phyloP scores from a whole-genome alignment of 2,888 invertebrate genomes.

The Caenorhabditis panamensis region DNA sequence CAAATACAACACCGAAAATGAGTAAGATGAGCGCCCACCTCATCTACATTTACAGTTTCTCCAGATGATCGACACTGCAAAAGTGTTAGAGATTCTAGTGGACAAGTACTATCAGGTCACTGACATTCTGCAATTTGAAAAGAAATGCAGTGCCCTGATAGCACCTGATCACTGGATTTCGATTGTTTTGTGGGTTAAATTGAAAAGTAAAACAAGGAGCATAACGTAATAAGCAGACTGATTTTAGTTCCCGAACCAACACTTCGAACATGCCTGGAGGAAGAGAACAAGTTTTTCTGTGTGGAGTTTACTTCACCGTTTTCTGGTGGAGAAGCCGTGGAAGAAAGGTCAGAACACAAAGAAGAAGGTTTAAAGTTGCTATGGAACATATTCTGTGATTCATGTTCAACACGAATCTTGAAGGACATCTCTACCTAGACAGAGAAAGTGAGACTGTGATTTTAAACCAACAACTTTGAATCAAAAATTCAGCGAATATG shows the following conservation, averaged over 20 bases:
- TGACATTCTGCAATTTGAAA: not conserved
- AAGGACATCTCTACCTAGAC: slow-evolving; percentile 16
- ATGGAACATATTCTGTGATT: slow-evolving; percentile 12
- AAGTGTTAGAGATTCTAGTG: not conserved
- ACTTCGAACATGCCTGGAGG: not conserved
- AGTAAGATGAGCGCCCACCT: slow-evolving; percentile 49
- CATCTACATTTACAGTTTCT: slow-evolving; percentile 52
- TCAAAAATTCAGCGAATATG: slow-evolving; percentile 43
- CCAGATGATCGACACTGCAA: slow-evolving; percentile 24
- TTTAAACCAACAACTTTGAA: slow-evolving; percentile 2
- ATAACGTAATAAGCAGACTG: not conserved
- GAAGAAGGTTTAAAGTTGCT: not conserved
- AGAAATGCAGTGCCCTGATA: slow-evolving; percentile 10
- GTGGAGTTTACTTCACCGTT: not conserved
- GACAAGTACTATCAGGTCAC: not conserved
- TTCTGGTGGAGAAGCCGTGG: not conserved
- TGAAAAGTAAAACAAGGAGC: not conserved
- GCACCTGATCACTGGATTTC: slow-evolving; percentile 8
- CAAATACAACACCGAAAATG: slow-evolving; percentile 8
- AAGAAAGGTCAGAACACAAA: slow-evolving; percentile 33
- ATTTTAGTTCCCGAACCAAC: not conserved
- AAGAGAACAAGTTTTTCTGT: not conserved
- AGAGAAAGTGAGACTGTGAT: not conserved
- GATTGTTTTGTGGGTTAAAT: not conserved
- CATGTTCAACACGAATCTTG: slow-evolving; percentile 4